phyloP scores from a whole-genome alignment of 2,888 invertebrate species.

The Callyntrura guangdongensis region DNA sequence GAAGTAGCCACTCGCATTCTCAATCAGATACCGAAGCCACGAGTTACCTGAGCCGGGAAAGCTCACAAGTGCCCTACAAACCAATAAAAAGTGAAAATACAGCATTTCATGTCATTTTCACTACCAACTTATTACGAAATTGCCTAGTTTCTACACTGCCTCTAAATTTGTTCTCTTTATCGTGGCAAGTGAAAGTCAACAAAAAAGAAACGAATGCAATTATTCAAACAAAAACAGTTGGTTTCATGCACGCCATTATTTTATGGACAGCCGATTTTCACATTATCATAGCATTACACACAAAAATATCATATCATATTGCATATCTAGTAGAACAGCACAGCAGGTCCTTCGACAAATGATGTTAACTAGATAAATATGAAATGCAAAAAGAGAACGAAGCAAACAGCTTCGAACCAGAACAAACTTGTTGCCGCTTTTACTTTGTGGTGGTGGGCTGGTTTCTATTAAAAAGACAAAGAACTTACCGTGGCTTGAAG shows the following conservation, averaged over 20 bases:
- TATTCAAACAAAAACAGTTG: neutral
- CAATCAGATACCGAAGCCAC: slow-evolving; percentile 86
- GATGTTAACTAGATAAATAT: neutral
- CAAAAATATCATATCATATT: neutral
- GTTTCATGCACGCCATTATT: neutral
- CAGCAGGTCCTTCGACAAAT: neutral
- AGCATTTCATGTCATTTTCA: neutral
- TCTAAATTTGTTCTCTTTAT: neutral
- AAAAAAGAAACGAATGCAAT: neutral
- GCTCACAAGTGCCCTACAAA: slow-evolving; percentile 85
- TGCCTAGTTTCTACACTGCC: neutral
- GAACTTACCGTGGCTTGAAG: slow-evolving; percentile 83
- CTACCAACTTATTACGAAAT: neutral
- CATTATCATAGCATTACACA: neutral
- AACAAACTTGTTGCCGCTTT: neutral
- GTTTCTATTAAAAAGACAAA: neutral
- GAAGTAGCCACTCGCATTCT: slow-evolving; percentile 85
- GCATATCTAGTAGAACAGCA: no score
- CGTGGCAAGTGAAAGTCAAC: slow-evolving; percentile 17
- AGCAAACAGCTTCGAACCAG: neutral
- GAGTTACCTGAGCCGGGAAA: slow-evolving; percentile 86
- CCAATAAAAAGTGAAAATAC: slow-evolving; percentile 17
- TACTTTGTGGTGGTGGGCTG: neutral
- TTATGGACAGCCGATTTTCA: slow-evolving; percentile 10
- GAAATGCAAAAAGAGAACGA: neutral